These are phyloP conservation scores for Drosophila pseudoobscura DNA, from an alignment of 1,140 invertebrate genomes.

Conservation along the genomic window DNA sequence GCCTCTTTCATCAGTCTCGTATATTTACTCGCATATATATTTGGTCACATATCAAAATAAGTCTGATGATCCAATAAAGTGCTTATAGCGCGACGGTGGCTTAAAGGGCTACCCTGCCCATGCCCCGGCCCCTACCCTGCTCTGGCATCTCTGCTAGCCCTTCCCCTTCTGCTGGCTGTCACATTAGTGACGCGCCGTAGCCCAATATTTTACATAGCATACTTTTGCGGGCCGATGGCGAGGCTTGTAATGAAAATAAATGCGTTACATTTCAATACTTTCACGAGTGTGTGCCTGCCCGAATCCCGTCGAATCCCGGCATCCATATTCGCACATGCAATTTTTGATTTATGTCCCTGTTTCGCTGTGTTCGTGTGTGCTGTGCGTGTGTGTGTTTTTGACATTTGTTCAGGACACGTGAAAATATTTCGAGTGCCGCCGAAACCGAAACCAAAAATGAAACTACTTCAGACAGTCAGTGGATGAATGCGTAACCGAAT, in stretches of 20 bases:
- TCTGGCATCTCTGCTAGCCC: background rate
- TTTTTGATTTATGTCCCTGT: constrained; percentile 71
- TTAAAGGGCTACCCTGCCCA: constrained; percentile 43
- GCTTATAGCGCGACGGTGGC: constrained; percentile 75
- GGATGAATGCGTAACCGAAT: constrained; percentile 7
- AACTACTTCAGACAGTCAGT: constrained; percentile 65
- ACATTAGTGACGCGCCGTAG: constrained; percentile 38
- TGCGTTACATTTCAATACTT: constrained; percentile 82
- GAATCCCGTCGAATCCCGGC: background rate
- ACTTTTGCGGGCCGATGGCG: constrained; percentile 53
- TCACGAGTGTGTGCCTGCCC: constrained; percentile 24
- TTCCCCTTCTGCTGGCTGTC: constrained; percentile 20
- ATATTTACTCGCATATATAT: constrained; percentile 28
- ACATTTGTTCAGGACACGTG: constrained; percentile 78
- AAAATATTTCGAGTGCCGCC: constrained; percentile 70
- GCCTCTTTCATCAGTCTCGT: constrained; percentile 1
- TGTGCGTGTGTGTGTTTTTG: constrained; percentile 44
- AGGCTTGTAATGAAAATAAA: constrained; percentile 74
- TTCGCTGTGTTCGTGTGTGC: background rate
- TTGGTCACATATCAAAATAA: constrained; percentile 77
- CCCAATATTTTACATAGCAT: constrained; percentile 66
- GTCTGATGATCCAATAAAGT: constrained; percentile 81
- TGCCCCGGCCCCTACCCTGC: background rate
- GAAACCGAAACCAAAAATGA: constrained; percentile 22
- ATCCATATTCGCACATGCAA: constrained; percentile 24